phyloP scores from a whole-genome alignment of 2,113 vertebrate genomes.

The Psittacara wagleri region DNA sequence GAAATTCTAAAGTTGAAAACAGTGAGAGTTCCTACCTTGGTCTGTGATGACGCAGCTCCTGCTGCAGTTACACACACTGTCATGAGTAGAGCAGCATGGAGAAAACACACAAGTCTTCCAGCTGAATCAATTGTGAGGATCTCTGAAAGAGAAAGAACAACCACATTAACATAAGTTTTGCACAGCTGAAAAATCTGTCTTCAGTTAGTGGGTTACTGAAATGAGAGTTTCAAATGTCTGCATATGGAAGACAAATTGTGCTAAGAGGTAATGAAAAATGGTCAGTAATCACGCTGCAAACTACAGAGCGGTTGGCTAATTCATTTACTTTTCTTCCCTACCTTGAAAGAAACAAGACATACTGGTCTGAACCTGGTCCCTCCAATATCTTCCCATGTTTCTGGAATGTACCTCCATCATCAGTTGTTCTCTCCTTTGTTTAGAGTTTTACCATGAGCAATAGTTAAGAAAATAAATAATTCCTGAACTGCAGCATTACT shows the following conservation, averaged over 20 bases:
- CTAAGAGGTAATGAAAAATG: background rate
- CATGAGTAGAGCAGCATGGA: background rate
- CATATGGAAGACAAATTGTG: background rate
- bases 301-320: background rate
- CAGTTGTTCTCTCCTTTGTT: background rate
- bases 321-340: background rate
- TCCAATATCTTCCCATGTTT: background rate
- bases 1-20: background rate
- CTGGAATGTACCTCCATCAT: background rate
- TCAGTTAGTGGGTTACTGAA: background rate
- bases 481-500: background rate
- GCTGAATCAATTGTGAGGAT: background rate
- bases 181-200: background rate
- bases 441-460: background rate
- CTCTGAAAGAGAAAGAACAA: background rate
- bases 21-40: constrained; percentile 3
- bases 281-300: background rate
- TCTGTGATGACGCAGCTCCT: background rate
- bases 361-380: background rate
- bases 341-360: background rate
- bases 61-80: background rate
- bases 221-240: accelerated
- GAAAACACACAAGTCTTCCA: background rate
- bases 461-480: background rate
- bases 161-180: background rate